These are phyloP conservation scores for Artemia sinica DNA, from an alignment of 2,888 invertebrate species.

Conservation along the genomic window DNA sequence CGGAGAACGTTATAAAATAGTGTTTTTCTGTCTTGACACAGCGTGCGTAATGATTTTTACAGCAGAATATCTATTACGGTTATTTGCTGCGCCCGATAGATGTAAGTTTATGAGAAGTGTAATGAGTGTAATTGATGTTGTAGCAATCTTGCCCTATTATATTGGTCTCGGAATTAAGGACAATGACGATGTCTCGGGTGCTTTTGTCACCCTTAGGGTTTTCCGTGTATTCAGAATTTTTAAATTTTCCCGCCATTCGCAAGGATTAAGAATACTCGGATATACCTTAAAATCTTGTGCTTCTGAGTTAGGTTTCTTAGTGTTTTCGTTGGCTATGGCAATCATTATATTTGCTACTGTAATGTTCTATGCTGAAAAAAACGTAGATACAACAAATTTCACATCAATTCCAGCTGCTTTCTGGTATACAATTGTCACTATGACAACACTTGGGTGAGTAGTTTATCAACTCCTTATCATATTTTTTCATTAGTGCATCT, in stretches of 20 bases:
- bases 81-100: constrained; percentile 95
- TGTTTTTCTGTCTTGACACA: constrained; percentile 97
- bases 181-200: constrained; percentile 96
- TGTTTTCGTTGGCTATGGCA: constrained; percentile 98
- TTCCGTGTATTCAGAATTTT: constrained; percentile 99
- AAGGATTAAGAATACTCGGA: constrained; percentile 91
- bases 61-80: constrained; percentile 80
- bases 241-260: constrained; percentile 98
- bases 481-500: too few relatives aligned
- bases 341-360: constrained; percentile 99
- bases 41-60: constrained; percentile 99
- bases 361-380: constrained; percentile 99
- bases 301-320: constrained; percentile 94
- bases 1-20: constrained; percentile 92
- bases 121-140: constrained; percentile 98
- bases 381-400: constrained; percentile 88
- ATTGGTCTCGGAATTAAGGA: constrained; percentile 93
- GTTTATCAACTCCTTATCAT: constrained; percentile 19
- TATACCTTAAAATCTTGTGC: constrained; percentile 98
- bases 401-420: constrained; percentile 98
- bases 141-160: constrained; percentile 96
- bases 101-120: constrained; percentile 94
- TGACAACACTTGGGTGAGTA: constrained; percentile 96
- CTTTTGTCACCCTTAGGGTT: constrained; percentile 94
- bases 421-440: constrained; percentile 99